Base-by-base conservation (phyloP, 2,113 vertebrate genomes). In the Recurvirostra avosetta region DNA sequence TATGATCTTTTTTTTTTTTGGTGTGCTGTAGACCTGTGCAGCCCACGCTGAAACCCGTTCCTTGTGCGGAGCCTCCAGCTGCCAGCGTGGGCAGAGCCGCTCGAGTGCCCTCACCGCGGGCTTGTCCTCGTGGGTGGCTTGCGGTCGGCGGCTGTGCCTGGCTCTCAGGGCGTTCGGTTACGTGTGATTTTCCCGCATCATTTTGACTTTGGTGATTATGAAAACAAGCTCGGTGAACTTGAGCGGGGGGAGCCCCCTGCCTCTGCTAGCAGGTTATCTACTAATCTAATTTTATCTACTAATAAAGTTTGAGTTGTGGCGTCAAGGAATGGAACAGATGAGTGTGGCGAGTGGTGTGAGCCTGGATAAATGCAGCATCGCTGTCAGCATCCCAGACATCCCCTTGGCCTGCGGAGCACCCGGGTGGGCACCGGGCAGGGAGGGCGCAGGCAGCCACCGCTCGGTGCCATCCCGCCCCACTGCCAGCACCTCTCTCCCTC, bases 401-500 rank as follows among this genome's bases (percentile, higher is more conserved):
- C 38, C 47, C 25, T 6, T 15, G 47, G 11, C 58, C 32, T 9
- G 15, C 1, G 7, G 50, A 58, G 38, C 45, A 21, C 15, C 47
- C 1, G 3, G 34, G 12, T 6, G 36, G 25, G 27, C 10, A 20
- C 23, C 2, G 22, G 38, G 22, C 75, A 63, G 59, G 38, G 26
- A 20, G 12, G 17, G 27, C 2, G 3, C 18, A 14, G 34, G 38
- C 29, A 50, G 53, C 23, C 25, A 4, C 30, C 0, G 4, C 62
- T 50, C 5, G 0, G 30, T 58, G 36, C 50, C 41, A 15, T 40
- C 71, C n/a, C 2, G 0, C 17, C 23, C 73, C 63, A 4, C 30
- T 38, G 50, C 82, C 47, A 55, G 26, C 32, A 26, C 70, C 29
- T 45, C 19, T 27, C 40, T 55, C 22, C 27, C 40, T 53, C 61